These are phyloP conservation scores for Timema cristinae DNA, from an alignment of 2,888 invertebrate species.

Conservation along the genomic window DNA sequence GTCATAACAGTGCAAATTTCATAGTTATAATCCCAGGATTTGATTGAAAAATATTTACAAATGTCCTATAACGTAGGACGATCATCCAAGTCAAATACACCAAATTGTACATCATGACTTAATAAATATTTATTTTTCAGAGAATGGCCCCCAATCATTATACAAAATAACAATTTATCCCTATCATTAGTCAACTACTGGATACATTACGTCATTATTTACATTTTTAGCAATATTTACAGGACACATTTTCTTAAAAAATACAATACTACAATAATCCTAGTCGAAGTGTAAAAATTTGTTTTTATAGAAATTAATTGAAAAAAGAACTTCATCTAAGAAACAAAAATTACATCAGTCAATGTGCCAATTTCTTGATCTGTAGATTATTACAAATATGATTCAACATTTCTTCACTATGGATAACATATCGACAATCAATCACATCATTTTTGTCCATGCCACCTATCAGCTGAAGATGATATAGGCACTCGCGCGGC, in stretches of 20 bases:
- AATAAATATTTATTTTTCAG: conserved; percentile 24
- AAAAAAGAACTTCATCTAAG: no score
- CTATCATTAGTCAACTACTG: conserved; percentile 27
- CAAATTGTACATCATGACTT: conserved; percentile 22
- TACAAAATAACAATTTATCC: conserved; percentile 30
- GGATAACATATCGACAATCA: no score
- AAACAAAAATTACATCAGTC: not conserved
- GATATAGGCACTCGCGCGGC: no score
- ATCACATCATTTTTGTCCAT: no score
- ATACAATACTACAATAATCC: conserved; percentile 19
- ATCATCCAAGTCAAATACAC: conserved; percentile 25
- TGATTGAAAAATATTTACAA: no score
- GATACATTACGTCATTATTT: conserved; percentile 29
- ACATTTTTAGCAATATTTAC: conserved; percentile 24
- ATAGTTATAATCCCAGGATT: no score
- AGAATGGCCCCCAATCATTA: conserved; percentile 28
- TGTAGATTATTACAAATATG: conserved; percentile 17
- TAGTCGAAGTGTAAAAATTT: conserved; percentile 25
- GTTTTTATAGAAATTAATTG: conserved; percentile 9
- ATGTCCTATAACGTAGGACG: not conserved
- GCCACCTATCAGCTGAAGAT: no score
- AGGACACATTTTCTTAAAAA: conserved; percentile 14
- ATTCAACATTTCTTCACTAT: not conserved
- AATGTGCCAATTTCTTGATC: conserved; percentile 16
- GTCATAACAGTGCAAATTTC: no score